Evolutionary conservation across 2,113 vertebrate species (phyloP), one percentile per base, ranked within the genome.

Genomic region (Nothobranchius furzeri): DNA sequence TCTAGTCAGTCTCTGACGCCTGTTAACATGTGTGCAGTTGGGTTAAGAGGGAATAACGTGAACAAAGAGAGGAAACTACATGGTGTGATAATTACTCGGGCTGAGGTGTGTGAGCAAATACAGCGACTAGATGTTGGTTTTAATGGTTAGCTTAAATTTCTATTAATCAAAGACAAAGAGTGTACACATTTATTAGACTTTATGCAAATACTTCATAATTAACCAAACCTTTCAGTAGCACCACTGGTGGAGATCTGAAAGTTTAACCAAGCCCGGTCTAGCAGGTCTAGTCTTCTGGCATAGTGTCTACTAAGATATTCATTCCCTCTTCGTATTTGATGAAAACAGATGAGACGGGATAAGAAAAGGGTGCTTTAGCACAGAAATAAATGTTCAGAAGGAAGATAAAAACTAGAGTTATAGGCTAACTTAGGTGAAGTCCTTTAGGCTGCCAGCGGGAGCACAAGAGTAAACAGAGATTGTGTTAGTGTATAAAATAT

Each of bases 291-390:
- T 80, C 85, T 50, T 46, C 59, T 50, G 45, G 71, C 61, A 62
- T 64, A 49, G 37, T 49, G 56, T 68, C 65, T 73, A 54, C 65
- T 71, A 64, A 60, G 71, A 71, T 72, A 78, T 65, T 57, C 37
- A 51, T 70, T 57, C 58, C 60, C 40, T 60, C 66, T 88, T 70
- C 70, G 89, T 87, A 72, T 86, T 84, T 87, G 85, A 91, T 82
- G 63, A 43, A 42, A 61, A 79, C 65, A 80, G 79, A 80, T 67
- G 65, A 80, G 71, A 46, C 24, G 48, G 66, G 52, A 76, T 48
- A 48, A 46, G 71, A 9, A 70, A 62, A 67, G 36, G 67, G 24
- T 42, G 59, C 57, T 68, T 82, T 55, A 45, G 55, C 51, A 54
- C 58, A 64, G 56, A 55, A 64, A 83, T 66, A 73, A 72, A 74